A percentile compares a stretch with the other conserved stretches of the same genome.
phyloP scores from a whole-genome alignment of 1,140 invertebrate species.

The Drosophila auraria region DNA sequence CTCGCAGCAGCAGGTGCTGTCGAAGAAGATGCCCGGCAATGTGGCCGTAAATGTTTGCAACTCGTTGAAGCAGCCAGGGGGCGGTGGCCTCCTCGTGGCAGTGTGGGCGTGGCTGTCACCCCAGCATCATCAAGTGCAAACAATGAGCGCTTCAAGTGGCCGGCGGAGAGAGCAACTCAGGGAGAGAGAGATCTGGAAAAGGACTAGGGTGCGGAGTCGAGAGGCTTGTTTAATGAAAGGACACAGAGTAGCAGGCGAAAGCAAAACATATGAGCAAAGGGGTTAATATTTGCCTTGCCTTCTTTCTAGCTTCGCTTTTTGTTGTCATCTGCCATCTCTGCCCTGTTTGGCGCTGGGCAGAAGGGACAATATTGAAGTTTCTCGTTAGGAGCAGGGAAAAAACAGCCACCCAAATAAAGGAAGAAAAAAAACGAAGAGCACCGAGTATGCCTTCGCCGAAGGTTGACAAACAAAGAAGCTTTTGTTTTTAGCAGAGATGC shows the following conservation, averaged over 20 bases:
- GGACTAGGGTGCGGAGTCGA: background rate
- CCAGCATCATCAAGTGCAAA: conserved; percentile 63
- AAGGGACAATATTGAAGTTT: conserved; percentile 80
- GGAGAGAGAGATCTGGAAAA: background rate
- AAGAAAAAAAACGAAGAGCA: background rate
- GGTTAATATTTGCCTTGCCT: conserved; percentile 77
- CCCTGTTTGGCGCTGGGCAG: conserved; percentile 66
- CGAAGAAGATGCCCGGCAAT: conserved; percentile 51
- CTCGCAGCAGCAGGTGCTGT: conserved; percentile 35
- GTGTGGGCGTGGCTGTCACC: conserved; percentile 45
- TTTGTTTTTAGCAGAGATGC: conserved; percentile 60
- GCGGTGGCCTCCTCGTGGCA: background rate
- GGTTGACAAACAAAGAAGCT: conserved; percentile 76
- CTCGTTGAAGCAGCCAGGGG: conserved; percentile 14
- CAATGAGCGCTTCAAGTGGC: conserved; percentile 57
- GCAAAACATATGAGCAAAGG: conserved; percentile 81
- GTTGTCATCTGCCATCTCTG: conserved; percentile 14
- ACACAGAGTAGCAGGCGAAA: conserved; percentile 59
- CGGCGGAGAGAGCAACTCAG: conserved; percentile 2
- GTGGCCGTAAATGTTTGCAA: conserved; percentile 58
- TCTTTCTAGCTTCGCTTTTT: conserved; percentile 54
- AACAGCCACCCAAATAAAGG: conserved; percentile 37
- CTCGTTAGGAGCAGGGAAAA: conserved; percentile 64
- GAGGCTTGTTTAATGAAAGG: conserved; percentile 61
- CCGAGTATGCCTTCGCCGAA: conserved; percentile 24